A percentile compares a stretch with the other conserved stretches of the same genome.
phyloP scores from a whole-genome alignment of 2,113 vertebrate genomes.

The Syngnathus typhle region DNA sequence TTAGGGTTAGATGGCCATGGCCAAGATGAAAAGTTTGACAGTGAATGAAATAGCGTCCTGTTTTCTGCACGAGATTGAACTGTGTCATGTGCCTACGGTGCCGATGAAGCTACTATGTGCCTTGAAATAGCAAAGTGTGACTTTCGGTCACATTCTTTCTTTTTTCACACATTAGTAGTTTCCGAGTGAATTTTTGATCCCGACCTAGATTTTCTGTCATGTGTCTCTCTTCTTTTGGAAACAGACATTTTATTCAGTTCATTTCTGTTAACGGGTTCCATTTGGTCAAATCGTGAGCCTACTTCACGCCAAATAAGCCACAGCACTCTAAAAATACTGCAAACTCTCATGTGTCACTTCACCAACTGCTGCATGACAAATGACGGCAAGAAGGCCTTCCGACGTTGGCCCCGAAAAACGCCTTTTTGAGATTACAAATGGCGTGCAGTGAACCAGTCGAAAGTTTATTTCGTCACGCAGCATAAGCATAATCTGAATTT shows the following conservation, averaged over 20 bases:
- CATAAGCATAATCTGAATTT: too few species aligned
- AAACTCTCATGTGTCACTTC: neutral
- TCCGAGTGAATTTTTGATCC: neutral
- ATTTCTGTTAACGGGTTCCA: neutral
- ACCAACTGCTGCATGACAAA: neutral
- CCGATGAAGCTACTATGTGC: neutral
- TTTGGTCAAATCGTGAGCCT: neutral
- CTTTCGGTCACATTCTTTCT: constrained; percentile 2
- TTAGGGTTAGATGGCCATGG: too few species aligned
- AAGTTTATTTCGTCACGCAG: too few species aligned
- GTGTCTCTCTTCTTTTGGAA: neutral
- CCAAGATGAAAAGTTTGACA: constrained; percentile 2
- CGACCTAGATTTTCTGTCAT: neutral
- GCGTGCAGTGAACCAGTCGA: too few species aligned
- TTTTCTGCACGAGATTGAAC: constrained; percentile 9
- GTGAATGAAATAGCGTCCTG: constrained; percentile 26
- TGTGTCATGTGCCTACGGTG: constrained; percentile 32
- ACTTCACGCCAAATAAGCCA: neutral
- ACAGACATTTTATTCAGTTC: neutral
- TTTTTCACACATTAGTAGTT: constrained; percentile 1
- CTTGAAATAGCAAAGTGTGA: constrained; percentile 3
- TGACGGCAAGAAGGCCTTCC: too few species aligned
- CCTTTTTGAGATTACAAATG: too few species aligned
- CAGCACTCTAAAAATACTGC: neutral
- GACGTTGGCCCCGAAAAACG: too few species aligned